Conservation (phyloP, 2,113 vertebrate genomes). For the Pandion haliaetus region DNA sequence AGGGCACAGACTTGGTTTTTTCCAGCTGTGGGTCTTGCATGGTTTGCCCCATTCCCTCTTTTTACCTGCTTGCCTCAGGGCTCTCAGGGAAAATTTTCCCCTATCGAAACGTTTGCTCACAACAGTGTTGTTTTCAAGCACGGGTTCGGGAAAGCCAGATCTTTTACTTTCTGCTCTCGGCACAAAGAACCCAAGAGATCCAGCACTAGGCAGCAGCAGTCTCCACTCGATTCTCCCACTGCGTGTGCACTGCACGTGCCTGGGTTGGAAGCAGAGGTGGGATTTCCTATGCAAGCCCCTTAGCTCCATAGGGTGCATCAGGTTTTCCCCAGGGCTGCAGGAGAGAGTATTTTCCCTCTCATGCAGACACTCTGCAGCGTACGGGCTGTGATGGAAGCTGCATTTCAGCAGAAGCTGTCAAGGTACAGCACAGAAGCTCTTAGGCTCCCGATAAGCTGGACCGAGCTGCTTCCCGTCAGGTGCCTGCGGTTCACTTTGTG, state of each 20-base stretch:
- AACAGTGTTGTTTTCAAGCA: neutral
- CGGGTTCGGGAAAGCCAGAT: neutral
- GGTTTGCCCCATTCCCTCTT: neutral
- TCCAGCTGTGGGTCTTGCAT: neutral
- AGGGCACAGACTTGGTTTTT: neutral
- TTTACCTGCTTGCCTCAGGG: neutral
- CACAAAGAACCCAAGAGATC: neutral
- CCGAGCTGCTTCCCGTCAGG: neutral
- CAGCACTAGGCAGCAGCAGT: neutral
- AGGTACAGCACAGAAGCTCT: neutral
- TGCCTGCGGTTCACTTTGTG: neutral
- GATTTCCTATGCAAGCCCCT: neutral
- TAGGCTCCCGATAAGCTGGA: accelerated
- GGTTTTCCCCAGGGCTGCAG: neutral
- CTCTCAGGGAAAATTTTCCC: neutral
- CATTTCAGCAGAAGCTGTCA: neutral
- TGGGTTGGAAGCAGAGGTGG: neutral
- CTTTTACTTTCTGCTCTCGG: neutral
- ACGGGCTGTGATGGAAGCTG: neutral
- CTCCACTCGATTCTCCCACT: neutral
- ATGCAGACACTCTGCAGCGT: neutral
- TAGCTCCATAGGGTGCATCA: neutral
- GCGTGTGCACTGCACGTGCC: accelerated
- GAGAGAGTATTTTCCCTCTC: neutral
- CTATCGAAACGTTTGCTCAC: neutral